Conservation (phyloP, 2,113 vertebrate genomes). For the Chamaetylas fuelleborni region DNA sequence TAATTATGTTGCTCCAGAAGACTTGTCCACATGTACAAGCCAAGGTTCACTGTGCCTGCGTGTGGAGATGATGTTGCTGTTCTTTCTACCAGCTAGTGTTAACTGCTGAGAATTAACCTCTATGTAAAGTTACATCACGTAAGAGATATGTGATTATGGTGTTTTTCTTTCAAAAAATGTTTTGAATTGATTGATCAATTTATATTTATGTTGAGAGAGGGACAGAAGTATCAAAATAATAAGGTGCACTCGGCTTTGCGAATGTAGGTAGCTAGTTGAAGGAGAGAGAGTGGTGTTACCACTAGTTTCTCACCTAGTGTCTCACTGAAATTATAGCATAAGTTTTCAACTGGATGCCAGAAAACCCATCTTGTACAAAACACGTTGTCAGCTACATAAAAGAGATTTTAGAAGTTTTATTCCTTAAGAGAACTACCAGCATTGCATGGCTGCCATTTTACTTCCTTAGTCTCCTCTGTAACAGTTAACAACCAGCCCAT, state of each 20-base stretch:
- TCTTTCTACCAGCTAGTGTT: neutral
- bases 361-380: neutral
- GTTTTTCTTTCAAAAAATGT: neutral
- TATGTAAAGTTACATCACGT: rapidly evolving
- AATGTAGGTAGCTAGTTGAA: neutral
- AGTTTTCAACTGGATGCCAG: neutral
- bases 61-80: neutral
- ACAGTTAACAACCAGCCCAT: neutral
- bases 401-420: neutral
- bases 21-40: neutral
- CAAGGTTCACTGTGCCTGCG: neutral
- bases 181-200: neutral
- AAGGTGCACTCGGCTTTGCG: neutral
- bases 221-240: neutral
- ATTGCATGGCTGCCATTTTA: neutral
- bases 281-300: neutral
- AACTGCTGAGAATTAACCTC: neutral
- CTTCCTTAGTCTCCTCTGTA: neutral
- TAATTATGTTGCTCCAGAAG: rapidly evolving
- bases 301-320: neutral
- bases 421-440: neutral
- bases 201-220: neutral
- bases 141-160: neutral
- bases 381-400: neutral
- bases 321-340: neutral